Evolutionary conservation across 2,888 invertebrate species (phyloP).

Genomic region (Caenorhabditis sp.): DNA sequence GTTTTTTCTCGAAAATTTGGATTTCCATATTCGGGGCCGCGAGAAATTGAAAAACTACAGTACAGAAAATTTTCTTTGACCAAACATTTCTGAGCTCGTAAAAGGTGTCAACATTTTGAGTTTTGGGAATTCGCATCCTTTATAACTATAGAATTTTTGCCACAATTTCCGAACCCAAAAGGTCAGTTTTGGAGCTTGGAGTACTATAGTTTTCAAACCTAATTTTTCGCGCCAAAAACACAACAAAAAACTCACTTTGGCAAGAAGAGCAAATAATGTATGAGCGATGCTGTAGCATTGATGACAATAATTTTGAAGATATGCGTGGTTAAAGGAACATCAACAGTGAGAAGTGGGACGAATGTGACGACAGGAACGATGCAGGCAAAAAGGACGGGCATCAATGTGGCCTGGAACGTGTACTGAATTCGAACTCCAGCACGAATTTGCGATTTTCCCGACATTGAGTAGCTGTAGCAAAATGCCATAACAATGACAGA

Average conservation of each 20-base stretch:
- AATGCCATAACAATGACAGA: constrained; percentile 61
- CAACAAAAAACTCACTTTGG: constrained; percentile 45
- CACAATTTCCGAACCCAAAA: no score
- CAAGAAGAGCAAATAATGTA: constrained; percentile 60
- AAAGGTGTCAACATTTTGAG: no score
- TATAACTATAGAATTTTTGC: no score
- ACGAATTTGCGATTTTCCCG: constrained; percentile 57
- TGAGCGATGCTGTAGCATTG: constrained; percentile 53
- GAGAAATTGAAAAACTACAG: no score
- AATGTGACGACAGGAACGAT: constrained; percentile 53
- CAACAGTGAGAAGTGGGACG: constrained; percentile 54
- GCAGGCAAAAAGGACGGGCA: constrained; percentile 51
- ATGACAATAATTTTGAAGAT: constrained; percentile 61
- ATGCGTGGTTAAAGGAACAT: constrained; percentile 59
- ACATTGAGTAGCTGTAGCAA: constrained; percentile 65
- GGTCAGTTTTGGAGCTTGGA: no score
- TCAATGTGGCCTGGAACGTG: constrained; percentile 60
- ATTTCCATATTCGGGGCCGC: no score
- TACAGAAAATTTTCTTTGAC: no score
- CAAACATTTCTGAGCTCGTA: no score
- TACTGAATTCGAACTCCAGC: constrained; percentile 61
- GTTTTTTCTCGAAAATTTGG: no score
- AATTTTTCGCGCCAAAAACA: no score
- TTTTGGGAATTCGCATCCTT: no score
- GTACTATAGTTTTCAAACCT: no score